phyloP scores from a whole-genome alignment of 2,888 invertebrate genomes.

The Steromphala cineraria region DNA sequence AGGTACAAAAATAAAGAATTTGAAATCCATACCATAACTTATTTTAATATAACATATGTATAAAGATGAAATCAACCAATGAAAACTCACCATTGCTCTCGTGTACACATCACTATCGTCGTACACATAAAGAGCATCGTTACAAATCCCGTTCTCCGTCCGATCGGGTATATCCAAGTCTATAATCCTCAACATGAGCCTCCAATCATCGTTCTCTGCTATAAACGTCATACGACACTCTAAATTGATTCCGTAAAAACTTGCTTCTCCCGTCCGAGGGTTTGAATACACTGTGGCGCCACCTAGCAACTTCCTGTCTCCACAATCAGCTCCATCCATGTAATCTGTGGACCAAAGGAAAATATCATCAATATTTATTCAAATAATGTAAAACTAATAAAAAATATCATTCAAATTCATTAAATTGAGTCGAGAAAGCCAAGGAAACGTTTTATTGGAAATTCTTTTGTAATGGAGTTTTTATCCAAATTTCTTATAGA shows the following conservation, averaged over 20 bases:
- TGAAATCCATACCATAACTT: too few relatives aligned
- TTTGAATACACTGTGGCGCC: conserved; percentile 72
- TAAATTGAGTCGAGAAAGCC: too few relatives aligned
- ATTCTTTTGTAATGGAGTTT: too few relatives aligned
- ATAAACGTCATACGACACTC: conserved; percentile 69
- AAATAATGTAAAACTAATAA: not conserved
- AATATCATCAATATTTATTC: not conserved
- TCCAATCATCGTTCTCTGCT: conserved; percentile 65
- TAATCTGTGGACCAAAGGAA: conserved; percentile 62
- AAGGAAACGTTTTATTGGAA: too few relatives aligned
- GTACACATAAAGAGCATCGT: conserved; percentile 72
- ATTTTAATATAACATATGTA: too few relatives aligned
- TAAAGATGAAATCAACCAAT: too few relatives aligned
- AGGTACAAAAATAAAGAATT: too few relatives aligned
- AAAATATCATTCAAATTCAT: too few relatives aligned
- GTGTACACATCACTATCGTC: conserved; percentile 62
- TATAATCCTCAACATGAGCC: conserved; percentile 66
- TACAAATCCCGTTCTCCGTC: conserved; percentile 61
- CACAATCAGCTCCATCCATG: conserved; percentile 67
- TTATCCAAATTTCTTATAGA: too few relatives aligned
- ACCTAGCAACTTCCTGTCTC: conserved; percentile 58
- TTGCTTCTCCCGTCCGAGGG: conserved; percentile 40
- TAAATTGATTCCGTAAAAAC: conserved; percentile 56
- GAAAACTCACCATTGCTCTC: conserved; percentile 67
- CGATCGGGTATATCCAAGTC: conserved; percentile 71